Evolutionary conservation across 2,797 vertebrate genomes (phyloP).

Genomic region (Esox masquinongy): DNA sequence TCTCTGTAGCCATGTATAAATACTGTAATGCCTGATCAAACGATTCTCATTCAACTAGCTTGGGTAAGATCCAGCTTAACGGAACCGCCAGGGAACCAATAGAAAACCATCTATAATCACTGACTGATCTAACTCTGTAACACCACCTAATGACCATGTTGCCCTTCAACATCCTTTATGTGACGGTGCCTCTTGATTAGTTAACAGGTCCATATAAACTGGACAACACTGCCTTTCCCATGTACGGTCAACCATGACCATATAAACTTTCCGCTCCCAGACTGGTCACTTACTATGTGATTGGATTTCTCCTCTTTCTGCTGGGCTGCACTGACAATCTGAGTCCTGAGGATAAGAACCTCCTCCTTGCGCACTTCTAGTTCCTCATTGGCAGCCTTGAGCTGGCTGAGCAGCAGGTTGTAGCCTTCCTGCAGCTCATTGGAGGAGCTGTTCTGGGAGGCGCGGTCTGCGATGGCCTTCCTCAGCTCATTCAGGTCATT

Average conservation of each 20-base stretch:
- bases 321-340: conserved; percentile 84
- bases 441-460: conserved; percentile 64
- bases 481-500: conserved; percentile 91
- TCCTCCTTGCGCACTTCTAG: conserved; percentile 95
- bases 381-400: conserved; percentile 87
- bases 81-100: background rate
- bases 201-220: background rate
- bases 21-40: background rate
- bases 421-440: conserved; percentile 78
- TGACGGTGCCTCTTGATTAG: background rate
- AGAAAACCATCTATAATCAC: background rate
- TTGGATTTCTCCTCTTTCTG: conserved; percentile 60
- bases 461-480: conserved; percentile 74
- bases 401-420: conserved; percentile 84
- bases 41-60: background rate
- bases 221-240: background rate
- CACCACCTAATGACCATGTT: background rate
- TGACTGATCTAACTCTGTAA: background rate
- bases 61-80: background rate
- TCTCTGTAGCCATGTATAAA: background rate
- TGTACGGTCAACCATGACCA: background rate
- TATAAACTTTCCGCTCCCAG: background rate
- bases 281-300: conserved; percentile 56
- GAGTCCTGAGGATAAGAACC: conserved; percentile 87
- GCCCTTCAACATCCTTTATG: background rate